A percentile compares a stretch with the other conserved stretches of the same genome.
Evolutionary conservation across 1,140 invertebrate species (phyloP).

Genomic region (Ctenoplectra terminalis): DNA sequence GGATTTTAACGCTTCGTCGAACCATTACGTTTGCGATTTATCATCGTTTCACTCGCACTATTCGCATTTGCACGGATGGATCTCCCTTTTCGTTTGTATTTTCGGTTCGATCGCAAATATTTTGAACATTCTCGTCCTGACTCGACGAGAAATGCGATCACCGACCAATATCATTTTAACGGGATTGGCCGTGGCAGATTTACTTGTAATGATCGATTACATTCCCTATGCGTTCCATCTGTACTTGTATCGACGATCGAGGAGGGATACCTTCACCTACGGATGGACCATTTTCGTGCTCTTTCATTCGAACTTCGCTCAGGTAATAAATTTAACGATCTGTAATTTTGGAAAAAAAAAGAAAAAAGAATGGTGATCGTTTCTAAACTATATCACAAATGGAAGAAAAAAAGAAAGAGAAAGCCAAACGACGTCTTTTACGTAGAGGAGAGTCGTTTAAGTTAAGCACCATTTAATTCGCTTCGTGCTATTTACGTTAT

Average conservation of each 20-base stretch:
- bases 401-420: too few species aligned
- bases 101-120: slow-evolving; percentile 96
- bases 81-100: slow-evolving; percentile 91
- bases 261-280: slow-evolving; percentile 87
- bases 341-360: background rate
- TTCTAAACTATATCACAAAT: too few species aligned
- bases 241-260: slow-evolving; percentile 86
- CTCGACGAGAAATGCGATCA: slow-evolving; percentile 94
- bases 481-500: too few species aligned
- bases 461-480: too few species aligned
- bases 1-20: slow-evolving; percentile 47
- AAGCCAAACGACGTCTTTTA: too few species aligned
- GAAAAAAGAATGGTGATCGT: too few species aligned
- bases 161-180: slow-evolving; percentile 96
- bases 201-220: slow-evolving; percentile 96
- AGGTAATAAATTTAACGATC: slow-evolving; percentile 72
- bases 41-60: slow-evolving; percentile 81
- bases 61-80: slow-evolving; percentile 87
- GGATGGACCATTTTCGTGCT: slow-evolving; percentile 91
- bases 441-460: too few species aligned
- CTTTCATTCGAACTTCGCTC: slow-evolving; percentile 92
- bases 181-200: slow-evolving; percentile 94
- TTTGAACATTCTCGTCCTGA: slow-evolving; percentile 97
- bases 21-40: slow-evolving; percentile 78
- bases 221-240: slow-evolving; percentile 94